A percentile compares a stretch with the other conserved stretches of the same genome.
phyloP scores from a whole-genome alignment of 2,888 invertebrate genomes.

The Apeira syringaria region DNA sequence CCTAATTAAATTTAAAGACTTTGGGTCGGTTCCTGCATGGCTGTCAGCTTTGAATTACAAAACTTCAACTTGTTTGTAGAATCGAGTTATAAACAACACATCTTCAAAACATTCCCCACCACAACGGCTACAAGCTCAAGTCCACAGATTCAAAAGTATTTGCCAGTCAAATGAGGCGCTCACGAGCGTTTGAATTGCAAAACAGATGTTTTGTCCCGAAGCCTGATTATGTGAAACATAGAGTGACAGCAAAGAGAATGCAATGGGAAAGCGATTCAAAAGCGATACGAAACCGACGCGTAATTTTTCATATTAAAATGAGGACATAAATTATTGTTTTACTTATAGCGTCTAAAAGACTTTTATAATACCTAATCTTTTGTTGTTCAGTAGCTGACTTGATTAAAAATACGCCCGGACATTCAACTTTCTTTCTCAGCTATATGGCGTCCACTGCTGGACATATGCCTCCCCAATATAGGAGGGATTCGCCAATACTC shows the following conservation, averaged over 20 bases:
- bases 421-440: no score
- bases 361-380: no score
- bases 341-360: no score
- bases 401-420: no score
- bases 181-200: constrained; percentile 32
- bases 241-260: neutral
- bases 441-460: no score
- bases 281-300: neutral
- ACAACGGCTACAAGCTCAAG: constrained; percentile 10
- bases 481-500: no score
- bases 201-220: constrained; percentile 21
- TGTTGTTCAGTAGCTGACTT: no score
- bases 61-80: neutral
- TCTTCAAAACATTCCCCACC: constrained; percentile 2
- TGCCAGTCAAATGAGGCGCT: constrained; percentile 46
- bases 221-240: neutral
- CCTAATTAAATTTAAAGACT: no score
- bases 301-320: neutral
- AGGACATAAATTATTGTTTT: no score
- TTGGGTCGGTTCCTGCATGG: no score
- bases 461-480: no score
- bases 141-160: constrained; percentile 30
- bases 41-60: no score
- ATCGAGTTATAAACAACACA: neutral
- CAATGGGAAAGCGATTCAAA: neutral